Percentiles rank a stretch among this genome's conserved stretches.
Conservation (phyloP, 2,113 vertebrate genomes). For the Potamarius usumacintae region DNA sequence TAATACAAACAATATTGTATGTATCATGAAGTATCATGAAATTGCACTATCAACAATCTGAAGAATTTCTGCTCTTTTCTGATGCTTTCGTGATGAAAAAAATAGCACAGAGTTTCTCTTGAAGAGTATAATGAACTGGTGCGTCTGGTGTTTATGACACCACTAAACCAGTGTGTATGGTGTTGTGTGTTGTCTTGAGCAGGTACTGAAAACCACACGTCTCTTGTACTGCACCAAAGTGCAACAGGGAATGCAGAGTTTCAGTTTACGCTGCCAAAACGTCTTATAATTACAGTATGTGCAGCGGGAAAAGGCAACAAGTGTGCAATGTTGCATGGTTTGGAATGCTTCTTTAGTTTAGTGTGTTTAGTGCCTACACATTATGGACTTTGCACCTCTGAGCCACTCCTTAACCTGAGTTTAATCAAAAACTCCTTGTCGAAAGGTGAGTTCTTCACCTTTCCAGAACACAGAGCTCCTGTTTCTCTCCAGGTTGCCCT, state of each 20-base stretch:
- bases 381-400: background rate
- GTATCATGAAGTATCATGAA: background rate
- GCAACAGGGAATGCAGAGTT: background rate
- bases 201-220: background rate
- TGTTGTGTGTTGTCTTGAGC: background rate
- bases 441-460: background rate
- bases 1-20: background rate
- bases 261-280: too few relatives aligned
- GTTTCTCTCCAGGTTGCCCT: constrained; percentile 17
- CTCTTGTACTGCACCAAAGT: background rate
- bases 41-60: background rate
- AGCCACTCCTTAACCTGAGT: constrained; percentile 20
- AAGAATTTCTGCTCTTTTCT: background rate
- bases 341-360: too few relatives aligned
- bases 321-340: background rate
- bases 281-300: background rate
- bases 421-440: background rate
- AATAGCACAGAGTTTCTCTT: background rate
- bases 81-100: background rate
- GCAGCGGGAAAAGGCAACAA: background rate
- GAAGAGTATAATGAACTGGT: background rate
- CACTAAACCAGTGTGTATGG: background rate
- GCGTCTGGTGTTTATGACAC: background rate
- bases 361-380: background rate
- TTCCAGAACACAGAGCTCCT: background rate